Base-by-base conservation (phyloP, 2,797 vertebrate species). In the Clarias laeviceps region DNA sequence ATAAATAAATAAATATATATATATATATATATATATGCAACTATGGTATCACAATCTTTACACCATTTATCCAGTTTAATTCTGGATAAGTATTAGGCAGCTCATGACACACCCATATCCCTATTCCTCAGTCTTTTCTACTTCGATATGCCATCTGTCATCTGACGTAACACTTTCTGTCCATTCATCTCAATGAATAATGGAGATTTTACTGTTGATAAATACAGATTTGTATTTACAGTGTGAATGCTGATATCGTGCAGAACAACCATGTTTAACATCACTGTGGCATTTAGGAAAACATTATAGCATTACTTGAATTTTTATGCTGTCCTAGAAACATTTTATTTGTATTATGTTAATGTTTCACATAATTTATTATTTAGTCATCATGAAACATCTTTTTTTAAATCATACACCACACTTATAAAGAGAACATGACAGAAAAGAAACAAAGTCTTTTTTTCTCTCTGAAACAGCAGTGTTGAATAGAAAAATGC, bases 31-130 rank as follows among this genome's bases (percentile, higher is more conserved):
- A 37, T 37, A 37, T 37, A 40, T 57, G 32, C 17, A n/a, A 79
- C 37, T n/a, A 79, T 61, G 22, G 22, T 17, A 78, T 6, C 20
- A n/a, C 7, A 1, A 15, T 34, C 54, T 59, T 77, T 37, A 40
- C 15, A 59, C 29, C 20, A 61, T 78, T 78, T 78, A 34, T 78
- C 37, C 37, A 45, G 37, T 45, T 45, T 56, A 73, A 78, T 84
- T 86, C 83, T 86, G 82, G 91, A 93, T 92, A 89, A 54, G 91
- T 91, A 89, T 91, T 92, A 91, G 79, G 85, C 90, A 83, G 83
- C 40, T 70, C 11, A 24, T 80, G 20, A 81, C 89, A 88, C 92
- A 88, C 90, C 91, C 85, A 87, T 80, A 84, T 85, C 89, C 90
- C 88, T 56, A 40, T 50, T 61, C 80, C 34, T 45, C 74, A 91